phyloP scores from a whole-genome alignment of 2,888 invertebrate species.

The Mesodorylaimus sp. region DNA sequence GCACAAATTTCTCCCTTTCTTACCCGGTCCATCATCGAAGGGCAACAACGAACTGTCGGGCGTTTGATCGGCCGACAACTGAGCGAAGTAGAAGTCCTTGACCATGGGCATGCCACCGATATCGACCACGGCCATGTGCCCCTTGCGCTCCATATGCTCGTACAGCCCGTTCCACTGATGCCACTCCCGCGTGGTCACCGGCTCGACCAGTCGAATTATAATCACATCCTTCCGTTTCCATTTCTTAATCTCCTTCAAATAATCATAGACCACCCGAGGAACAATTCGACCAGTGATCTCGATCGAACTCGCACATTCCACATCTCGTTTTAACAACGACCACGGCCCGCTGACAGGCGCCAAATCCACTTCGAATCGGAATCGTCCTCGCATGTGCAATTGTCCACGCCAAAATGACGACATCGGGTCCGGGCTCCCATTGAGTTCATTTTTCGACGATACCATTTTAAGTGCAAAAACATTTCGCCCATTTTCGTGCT shows the following conservation, averaged over 20 bases:
- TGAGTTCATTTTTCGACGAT: too few species aligned
- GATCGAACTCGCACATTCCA: too few species aligned
- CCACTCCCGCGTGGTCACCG: background rate
- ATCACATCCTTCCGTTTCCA: too few species aligned
- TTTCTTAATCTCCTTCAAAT: slow-evolving; percentile 75
- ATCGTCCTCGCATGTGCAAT: too few species aligned
- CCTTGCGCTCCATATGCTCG: slow-evolving; percentile 6
- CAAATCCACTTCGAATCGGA: too few species aligned
- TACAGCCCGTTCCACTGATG: slow-evolving; percentile 2
- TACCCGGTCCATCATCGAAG: slow-evolving; percentile 50
- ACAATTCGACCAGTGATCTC: slow-evolving; percentile 70
- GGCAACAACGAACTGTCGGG: slow-evolving; percentile 41
- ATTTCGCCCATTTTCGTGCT: too few species aligned
- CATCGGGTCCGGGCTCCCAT: too few species aligned
- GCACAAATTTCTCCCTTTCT: too few species aligned
- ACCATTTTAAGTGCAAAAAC: too few species aligned
- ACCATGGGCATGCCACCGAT: slow-evolving; percentile 42
- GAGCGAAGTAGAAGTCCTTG: slow-evolving; percentile 82
- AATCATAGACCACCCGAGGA: slow-evolving; percentile 75
- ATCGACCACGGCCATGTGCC: slow-evolving; percentile 9
- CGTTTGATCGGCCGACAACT: slow-evolving; percentile 53
- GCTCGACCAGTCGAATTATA: background rate
- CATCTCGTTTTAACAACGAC: too few species aligned
- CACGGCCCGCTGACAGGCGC: too few species aligned
- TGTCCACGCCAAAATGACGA: too few species aligned